Conservation (phyloP, 1,140 invertebrate genomes). For the Cheumatopsyche charites region DNA sequence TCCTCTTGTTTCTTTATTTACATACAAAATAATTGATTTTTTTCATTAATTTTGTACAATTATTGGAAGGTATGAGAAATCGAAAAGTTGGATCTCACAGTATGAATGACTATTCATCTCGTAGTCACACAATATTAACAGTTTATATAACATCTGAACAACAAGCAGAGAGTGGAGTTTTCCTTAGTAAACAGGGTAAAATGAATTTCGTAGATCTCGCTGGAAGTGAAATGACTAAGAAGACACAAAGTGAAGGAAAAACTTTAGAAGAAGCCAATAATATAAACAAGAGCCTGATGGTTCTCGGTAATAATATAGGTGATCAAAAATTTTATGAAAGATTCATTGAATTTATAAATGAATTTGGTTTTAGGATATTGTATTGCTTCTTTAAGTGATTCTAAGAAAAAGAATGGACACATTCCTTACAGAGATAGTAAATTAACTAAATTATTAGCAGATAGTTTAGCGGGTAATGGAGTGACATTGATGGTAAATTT, state of each 20-base stretch:
- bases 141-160: constrained; percentile 84
- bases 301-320: constrained; percentile 70
- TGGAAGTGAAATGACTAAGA: constrained; percentile 93
- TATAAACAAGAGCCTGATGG: constrained; percentile 96
- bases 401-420: constrained; percentile 79
- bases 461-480: constrained; percentile 93
- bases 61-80: constrained; percentile 81
- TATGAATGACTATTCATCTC: constrained; percentile 95
- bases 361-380: constrained; percentile 77
- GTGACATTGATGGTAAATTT: constrained; percentile 85
- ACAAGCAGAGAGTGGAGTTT: constrained; percentile 81
- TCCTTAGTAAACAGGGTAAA: constrained; percentile 86
- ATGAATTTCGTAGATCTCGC: constrained; percentile 95
- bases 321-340: constrained; percentile 35
- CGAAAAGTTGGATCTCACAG: constrained; percentile 86
- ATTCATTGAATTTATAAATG: neutral
- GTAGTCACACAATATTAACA: constrained; percentile 94
- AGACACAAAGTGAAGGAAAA: constrained; percentile 90
- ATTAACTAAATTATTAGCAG: constrained; percentile 88
- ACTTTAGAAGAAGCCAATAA: constrained; percentile 93
- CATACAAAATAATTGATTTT: no score
- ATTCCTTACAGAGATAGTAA: constrained; percentile 95
- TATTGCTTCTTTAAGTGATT: constrained; percentile 87
- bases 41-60: no score
- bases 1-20: constrained; percentile 31